Base-by-base conservation (phyloP, 2,888 invertebrate species). In the Teinopalpus imperialis region DNA sequence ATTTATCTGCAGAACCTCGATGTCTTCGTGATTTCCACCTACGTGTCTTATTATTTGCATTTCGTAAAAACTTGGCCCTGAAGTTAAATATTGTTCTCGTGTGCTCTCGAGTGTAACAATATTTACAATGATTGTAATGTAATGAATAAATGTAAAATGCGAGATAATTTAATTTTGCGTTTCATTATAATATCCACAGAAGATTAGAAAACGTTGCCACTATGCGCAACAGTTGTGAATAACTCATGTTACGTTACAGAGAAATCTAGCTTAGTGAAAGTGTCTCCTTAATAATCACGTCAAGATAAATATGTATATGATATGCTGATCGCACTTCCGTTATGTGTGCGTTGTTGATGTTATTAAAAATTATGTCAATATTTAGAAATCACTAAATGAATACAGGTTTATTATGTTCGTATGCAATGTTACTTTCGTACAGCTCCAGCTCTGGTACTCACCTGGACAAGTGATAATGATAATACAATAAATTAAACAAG, bases 211-310 rank as follows among this genome's bases (percentile, higher is more conserved):
- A 41, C 42, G 34, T 34, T 35, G 52, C 53, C 54, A 54, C 56
- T 68, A 66, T 67, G 63, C 67, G 63, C 65, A 59, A 61, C 62
- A 63, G 46, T 47, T 62, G 64, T 64, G 63, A 65, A 64, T 63
- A 65, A 65, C 57, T 63, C 67, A 69, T 65, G 71, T 77, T 79
- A 77, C 73, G 78, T 75, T 68, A 70, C 50, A 68, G 79, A 73
- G 79, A 81, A 82, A 81, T 77, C 73, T 67, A 72, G 66, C 66
- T 61, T 50, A 79, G 82, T 81, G 82, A 82, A 82, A 83, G 81
- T 81, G 70, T 56, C 53, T 57, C 46, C 41, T 36, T 47, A 47
- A 35, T 47, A 47, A 41, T 24, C 30, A 13, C 35, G 35, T 9
- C 16, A 41, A 41, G 26, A 35, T 30, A 24, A 47, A 47, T 31